A percentile compares a stretch with the other conserved stretches of the same genome.
Evolutionary conservation across 2,113 vertebrate species (phyloP).

Genomic region (Ceyx margarethae): DNA sequence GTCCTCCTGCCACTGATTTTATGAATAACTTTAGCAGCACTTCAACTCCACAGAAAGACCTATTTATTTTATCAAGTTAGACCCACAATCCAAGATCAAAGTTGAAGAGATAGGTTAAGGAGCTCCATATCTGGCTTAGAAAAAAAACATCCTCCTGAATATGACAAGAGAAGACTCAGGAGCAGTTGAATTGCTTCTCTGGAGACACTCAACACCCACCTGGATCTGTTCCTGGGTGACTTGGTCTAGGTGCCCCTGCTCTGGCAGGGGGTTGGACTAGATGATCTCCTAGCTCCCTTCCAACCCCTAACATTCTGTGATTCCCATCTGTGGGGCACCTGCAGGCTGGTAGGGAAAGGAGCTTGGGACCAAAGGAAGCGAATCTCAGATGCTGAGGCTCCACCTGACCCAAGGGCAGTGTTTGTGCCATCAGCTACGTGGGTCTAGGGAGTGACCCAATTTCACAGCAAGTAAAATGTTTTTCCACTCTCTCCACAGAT

Average conservation of each 20-base stretch:
- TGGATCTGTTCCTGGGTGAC: no score
- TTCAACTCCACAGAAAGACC: background rate
- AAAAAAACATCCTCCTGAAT: background rate
- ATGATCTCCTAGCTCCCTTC: no score
- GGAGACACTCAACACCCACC: no score
- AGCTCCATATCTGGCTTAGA: background rate
- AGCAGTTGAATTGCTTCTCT: no score
- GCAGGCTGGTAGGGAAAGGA: background rate
- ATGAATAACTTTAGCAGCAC: background rate
- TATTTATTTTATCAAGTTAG: background rate
- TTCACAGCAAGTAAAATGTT: background rate
- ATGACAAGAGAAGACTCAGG: no score
- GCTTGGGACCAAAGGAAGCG: background rate
- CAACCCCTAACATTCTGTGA: no score
- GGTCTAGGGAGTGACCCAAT: background rate
- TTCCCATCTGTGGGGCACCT: background rate
- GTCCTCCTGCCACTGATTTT: background rate
- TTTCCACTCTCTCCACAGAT: background rate
- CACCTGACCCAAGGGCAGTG: fast-evolving
- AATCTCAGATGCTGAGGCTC: fast-evolving
- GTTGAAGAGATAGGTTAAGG: background rate
- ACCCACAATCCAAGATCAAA: background rate
- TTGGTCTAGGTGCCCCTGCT: no score
- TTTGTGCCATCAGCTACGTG: fast-evolving
- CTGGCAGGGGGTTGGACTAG: no score